A percentile compares a stretch with the other conserved stretches of the same genome.
phyloP scores from a whole-genome alignment of 2,888 invertebrate species.

The Rhingia rostrata region DNA sequence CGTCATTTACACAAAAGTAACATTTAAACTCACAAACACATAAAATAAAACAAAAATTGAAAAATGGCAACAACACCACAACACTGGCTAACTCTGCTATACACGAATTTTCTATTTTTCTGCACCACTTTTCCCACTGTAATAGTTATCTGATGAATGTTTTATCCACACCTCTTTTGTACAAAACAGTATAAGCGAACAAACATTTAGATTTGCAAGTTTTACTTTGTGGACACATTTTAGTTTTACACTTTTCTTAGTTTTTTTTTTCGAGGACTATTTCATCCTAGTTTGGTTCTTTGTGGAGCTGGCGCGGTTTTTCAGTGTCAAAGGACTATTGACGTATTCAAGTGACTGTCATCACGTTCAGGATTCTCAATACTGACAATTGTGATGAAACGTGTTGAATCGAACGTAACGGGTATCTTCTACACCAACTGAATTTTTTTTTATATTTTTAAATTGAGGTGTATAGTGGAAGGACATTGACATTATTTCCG shows the following conservation, averaged over 20 bases:
- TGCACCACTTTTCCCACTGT: constrained; percentile 35
- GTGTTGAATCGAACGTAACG: too few species aligned
- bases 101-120: constrained; percentile 39
- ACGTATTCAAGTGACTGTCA: too few species aligned
- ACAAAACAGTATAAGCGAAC: background rate
- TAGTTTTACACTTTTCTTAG: constrained; percentile 9
- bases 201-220: constrained; percentile 17
- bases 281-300: constrained; percentile 32
- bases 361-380: too few species aligned
- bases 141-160: background rate
- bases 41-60: constrained; percentile 30
- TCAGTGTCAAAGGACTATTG: background rate
- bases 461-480: too few species aligned
- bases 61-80: constrained; percentile 70
- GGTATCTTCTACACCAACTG: too few species aligned
- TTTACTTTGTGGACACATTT: constrained; percentile 16
- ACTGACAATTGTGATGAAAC: too few species aligned
- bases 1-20: constrained; percentile 19
- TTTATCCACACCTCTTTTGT: background rate
- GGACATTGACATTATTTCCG: too few species aligned
- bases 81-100: constrained; percentile 66
- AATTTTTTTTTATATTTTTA: too few species aligned
- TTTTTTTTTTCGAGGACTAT: constrained; percentile 8
- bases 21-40: background rate
- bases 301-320: constrained; percentile 22